Percentiles rank a stretch among this genome's conserved stretches.
phyloP scores from a whole-genome alignment of 2,797 vertebrate species.

The Myripristis jacobus region DNA sequence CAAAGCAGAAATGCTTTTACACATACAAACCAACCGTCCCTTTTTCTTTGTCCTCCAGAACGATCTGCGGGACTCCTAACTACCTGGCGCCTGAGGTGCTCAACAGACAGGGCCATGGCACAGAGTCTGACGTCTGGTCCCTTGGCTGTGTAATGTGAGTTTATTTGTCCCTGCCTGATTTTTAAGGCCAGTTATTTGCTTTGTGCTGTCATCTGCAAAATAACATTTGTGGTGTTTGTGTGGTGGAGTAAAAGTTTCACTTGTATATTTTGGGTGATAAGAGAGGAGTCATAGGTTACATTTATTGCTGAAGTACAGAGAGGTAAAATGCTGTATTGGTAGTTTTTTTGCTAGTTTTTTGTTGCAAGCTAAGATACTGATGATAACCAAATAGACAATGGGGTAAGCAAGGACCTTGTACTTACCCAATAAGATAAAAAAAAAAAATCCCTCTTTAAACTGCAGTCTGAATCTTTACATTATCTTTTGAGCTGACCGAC shows the following conservation, averaged over 20 bases:
- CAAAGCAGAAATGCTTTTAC: not conserved
- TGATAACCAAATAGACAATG: not conserved
- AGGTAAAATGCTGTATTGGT: not conserved
- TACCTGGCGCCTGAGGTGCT: conserved; percentile 99
- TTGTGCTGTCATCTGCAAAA: not conserved
- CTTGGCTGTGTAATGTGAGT: conserved; percentile 97
- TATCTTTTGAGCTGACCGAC: not conserved
- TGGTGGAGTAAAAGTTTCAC: not conserved
- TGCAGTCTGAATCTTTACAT: not conserved
- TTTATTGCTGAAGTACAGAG: not conserved
- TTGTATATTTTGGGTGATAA: no score
- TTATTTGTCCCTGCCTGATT: conserved; percentile 17
- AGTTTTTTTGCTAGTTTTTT: no score
- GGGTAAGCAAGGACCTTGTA: not conserved
- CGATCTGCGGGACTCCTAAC: conserved; percentile 98
- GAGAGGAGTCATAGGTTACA: not conserved
- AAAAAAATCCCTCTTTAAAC: not conserved
- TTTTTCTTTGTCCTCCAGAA: conserved; percentile 79
- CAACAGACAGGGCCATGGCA: conserved; percentile 95
- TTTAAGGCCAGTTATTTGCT: not conserved
- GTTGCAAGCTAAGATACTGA: no score
- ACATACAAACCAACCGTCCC: not conserved
- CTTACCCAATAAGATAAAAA: no score
- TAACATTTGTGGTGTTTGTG: not conserved
- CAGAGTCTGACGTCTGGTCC: conserved; percentile 97